These are phyloP conservation scores for Zoroaster sp. DNA, from an alignment of 53 echinoderm and acorn worm genomes.

Conservation along the genomic window DNA sequence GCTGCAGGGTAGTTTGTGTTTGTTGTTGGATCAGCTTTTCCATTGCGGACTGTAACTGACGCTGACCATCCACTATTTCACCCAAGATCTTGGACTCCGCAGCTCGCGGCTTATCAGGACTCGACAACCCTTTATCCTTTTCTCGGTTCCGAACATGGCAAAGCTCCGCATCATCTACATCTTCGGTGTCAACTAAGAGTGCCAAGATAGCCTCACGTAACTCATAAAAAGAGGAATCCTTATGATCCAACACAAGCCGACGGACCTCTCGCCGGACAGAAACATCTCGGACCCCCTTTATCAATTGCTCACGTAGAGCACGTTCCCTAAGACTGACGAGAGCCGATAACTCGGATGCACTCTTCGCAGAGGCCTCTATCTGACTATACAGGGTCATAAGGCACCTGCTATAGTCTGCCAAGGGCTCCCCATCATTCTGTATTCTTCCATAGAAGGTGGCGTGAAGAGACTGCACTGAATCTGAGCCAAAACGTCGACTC, in stretches of 20 bases:
- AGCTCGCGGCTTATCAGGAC: too few species aligned
- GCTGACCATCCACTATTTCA: too few species aligned
- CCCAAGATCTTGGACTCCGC: too few species aligned
- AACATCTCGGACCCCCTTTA: neutral
- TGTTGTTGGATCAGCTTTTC: too few species aligned
- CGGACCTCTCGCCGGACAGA: neutral
- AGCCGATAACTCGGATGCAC: neutral
- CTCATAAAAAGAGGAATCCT: neutral
- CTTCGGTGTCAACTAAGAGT: neutral
- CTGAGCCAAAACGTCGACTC: neutral
- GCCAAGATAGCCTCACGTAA: neutral
- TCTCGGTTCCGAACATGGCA: too few species aligned
- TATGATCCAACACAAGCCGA: neutral
- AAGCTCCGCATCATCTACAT: neutral
- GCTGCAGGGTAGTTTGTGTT: too few species aligned
- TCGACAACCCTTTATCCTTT: too few species aligned
- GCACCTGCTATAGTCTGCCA: neutral
- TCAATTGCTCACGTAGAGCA: neutral
- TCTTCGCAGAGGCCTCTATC: neutral
- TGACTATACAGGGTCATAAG: neutral
- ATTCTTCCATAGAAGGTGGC: neutral
- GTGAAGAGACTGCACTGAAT: neutral
- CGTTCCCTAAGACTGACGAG: neutral
- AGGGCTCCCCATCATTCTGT: neutral
- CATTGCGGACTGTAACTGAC: too few species aligned